Evolutionary conservation across 2,797 vertebrate species (phyloP).

Genomic region (Propithecus deckenii): DNA sequence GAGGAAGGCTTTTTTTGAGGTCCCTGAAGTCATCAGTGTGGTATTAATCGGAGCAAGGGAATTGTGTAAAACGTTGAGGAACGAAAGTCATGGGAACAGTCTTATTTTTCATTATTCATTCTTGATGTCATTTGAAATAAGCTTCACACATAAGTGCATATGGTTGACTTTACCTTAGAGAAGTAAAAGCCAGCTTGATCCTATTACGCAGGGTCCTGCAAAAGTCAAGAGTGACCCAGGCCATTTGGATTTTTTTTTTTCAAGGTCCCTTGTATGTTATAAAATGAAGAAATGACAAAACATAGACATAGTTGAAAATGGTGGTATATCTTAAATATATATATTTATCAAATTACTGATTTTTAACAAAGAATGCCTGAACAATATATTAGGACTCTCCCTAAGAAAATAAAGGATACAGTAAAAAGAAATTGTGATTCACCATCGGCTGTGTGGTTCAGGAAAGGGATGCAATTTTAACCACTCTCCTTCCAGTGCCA

Average conservation of each 20-base stretch:
- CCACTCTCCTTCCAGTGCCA: neutral
- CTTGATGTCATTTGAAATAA: constrained; percentile 48
- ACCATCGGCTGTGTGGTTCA: neutral
- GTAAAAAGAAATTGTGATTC: neutral
- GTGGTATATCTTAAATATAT: neutral
- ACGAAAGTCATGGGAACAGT: neutral
- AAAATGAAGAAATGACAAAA: constrained; percentile 28
- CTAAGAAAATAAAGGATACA: neutral
- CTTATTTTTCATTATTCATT: neutral
- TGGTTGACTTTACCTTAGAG: neutral
- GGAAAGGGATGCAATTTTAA: neutral
- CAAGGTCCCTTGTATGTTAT: neutral
- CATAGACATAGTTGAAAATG: neutral
- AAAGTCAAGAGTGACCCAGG: neutral
- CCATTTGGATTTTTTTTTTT: neutral
- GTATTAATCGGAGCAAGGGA: neutral
- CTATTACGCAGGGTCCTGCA: neutral
- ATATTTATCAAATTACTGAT: neutral
- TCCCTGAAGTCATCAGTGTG: neutral
- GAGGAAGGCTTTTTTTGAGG: neutral
- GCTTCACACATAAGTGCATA: neutral
- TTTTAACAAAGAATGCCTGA: neutral
- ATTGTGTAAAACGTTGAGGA: neutral
- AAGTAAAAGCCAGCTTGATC: neutral
- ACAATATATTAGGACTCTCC: neutral